phyloP scores from a whole-genome alignment of 2,888 invertebrate species.

The Sphaerophoria rueppellii region DNA sequence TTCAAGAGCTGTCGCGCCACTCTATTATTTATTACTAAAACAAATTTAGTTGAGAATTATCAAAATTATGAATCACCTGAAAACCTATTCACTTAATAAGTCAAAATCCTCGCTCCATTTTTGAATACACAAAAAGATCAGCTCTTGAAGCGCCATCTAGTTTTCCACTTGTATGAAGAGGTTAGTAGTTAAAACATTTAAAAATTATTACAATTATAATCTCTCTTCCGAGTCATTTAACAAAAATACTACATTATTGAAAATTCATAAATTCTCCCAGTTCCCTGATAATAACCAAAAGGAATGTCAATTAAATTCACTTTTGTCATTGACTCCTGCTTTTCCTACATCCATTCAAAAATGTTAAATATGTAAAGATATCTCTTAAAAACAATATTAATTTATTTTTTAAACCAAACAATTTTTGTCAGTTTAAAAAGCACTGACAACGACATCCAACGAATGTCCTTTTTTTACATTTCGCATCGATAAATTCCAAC shows the following conservation, averaged over 20 bases:
- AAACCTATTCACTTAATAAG: too few species aligned
- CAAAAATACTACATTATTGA: neutral
- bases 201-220: too few species aligned
- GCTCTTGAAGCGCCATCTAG: too few species aligned
- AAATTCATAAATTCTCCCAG: neutral
- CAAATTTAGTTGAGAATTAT: too few species aligned
- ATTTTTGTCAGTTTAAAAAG: constrained; percentile 19
- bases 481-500: constrained; percentile 35
- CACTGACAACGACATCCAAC: constrained; percentile 15
- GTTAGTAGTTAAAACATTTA: too few species aligned
- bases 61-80: too few species aligned
- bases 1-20: too few species aligned
- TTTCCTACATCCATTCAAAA: neutral
- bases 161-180: too few species aligned
- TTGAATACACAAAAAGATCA: too few species aligned
- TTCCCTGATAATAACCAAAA: neutral
- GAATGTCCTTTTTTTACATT: constrained; percentile 13
- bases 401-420: constrained; percentile 7
- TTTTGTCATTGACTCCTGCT: neutral
- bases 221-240: too few species aligned
- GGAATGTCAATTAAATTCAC: constrained; percentile 25
- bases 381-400: constrained; percentile 13
- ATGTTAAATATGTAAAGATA: neutral
- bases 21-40: too few species aligned
- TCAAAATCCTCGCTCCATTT: too few species aligned